Evolutionary conservation across 2,888 invertebrate species (phyloP).

Genomic region (Cephus runcator): DNA sequence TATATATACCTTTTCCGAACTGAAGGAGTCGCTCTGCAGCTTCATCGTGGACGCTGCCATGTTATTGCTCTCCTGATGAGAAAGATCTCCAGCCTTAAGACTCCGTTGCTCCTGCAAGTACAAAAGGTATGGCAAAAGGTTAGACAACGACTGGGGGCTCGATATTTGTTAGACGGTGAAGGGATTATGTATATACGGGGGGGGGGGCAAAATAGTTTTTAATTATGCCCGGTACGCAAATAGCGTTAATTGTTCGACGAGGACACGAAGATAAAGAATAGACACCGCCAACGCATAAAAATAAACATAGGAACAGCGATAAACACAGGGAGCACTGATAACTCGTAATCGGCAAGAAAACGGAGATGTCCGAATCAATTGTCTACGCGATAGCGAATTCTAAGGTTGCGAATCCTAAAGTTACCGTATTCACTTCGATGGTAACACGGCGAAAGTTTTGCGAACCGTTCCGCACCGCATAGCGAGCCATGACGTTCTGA

Average conservation of each 20-base stretch:
- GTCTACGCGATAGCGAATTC: background rate
- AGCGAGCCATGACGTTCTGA: conserved; percentile 7
- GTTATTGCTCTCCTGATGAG: conserved; percentile 87
- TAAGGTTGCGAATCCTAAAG: background rate
- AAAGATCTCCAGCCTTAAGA: conserved; percentile 84
- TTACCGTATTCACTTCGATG: background rate
- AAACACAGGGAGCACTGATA: background rate
- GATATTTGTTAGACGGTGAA: background rate
- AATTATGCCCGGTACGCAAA: conserved; percentile 31
- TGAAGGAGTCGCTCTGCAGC: conserved; percentile 86
- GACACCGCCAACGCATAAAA: background rate
- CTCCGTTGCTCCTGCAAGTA: conserved; percentile 82
- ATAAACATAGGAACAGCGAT: background rate
- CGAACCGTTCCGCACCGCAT: background rate
- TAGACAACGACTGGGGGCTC: background rate
- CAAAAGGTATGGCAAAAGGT: conserved; percentile 22
- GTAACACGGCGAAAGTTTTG: background rate
- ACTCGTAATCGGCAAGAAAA: background rate
- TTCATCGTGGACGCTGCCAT: conserved; percentile 86
- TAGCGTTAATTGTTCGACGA: conserved; percentile 30
- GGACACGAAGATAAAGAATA: background rate
- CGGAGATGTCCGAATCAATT: background rate
- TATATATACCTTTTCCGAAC: conserved; percentile 76
- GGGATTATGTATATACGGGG: background rate
- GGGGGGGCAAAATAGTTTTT: background rate